A percentile compares a stretch with the other conserved stretches of the same genome.
Evolutionary conservation across 2,797 vertebrate genomes (phyloP).

Genomic region (Graptemys geographica): DNA sequence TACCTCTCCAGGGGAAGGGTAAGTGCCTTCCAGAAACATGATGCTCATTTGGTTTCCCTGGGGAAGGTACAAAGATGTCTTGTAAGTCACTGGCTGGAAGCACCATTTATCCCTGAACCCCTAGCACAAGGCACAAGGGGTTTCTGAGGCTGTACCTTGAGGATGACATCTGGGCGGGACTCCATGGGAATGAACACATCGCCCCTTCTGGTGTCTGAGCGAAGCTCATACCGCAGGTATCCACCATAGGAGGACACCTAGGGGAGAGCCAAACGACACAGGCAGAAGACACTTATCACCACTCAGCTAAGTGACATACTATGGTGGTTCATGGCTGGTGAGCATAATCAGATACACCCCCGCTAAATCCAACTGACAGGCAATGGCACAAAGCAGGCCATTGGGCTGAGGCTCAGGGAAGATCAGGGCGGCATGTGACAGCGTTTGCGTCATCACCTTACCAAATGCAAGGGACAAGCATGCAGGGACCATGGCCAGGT

Average conservation of each 20-base stretch:
- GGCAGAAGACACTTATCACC: neutral
- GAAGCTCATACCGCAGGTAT: slow-evolving; percentile 87
- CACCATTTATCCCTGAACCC: neutral
- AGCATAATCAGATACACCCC: accelerated
- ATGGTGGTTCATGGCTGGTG: neutral
- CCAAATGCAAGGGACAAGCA: no score
- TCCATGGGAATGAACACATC: slow-evolving; percentile 90
- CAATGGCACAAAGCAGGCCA: accelerated
- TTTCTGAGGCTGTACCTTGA: slow-evolving; percentile 85
- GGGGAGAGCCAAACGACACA: neutral
- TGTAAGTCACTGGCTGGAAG: neutral
- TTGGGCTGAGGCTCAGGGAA: accelerated
- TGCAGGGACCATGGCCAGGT: neutral
- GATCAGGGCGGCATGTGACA: accelerated
- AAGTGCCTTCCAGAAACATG: slow-evolving; percentile 89
- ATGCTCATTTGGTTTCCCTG: slow-evolving; percentile 98
- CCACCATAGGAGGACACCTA: slow-evolving; percentile 96
- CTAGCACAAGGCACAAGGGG: neutral
- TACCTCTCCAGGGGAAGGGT: slow-evolving; percentile 85
- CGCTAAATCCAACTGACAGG: accelerated
- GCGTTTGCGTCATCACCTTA: neutral
- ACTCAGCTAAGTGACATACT: neutral
- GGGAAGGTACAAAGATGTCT: neutral
- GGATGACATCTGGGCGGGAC: slow-evolving; percentile 89
- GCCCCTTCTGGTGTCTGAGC: slow-evolving; percentile 89